These are phyloP conservation scores for Urocolius indicus DNA, from an alignment of 2,113 vertebrate genomes.

Conservation along the genomic window DNA sequence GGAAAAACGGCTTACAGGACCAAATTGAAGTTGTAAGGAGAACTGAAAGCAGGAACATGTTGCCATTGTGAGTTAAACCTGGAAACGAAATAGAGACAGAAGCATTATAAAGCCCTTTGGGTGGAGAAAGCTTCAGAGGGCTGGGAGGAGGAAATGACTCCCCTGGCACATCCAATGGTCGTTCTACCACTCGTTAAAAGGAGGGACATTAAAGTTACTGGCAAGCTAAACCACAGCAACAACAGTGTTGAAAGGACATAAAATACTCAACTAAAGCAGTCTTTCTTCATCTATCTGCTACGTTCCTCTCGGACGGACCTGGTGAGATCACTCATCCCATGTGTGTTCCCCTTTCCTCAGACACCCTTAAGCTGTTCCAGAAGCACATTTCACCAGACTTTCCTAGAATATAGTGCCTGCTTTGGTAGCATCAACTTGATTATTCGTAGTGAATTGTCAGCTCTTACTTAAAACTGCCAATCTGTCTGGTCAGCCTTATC, in stretches of 20 bases:
- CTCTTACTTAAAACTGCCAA: background rate
- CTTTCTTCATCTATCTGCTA: background rate
- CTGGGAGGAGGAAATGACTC: background rate
- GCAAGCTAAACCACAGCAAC: background rate
- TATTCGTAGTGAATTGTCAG: too few relatives aligned
- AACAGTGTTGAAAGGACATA: background rate
- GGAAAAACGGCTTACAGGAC: background rate
- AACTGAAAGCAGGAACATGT: constrained; percentile 1
- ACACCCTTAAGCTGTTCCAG: background rate
- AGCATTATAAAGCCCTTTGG: background rate
- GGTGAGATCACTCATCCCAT: background rate
- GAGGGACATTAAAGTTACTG: background rate
- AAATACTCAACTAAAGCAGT: background rate
- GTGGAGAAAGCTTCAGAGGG: background rate
- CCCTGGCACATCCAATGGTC: too few relatives aligned
- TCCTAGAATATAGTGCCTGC: background rate
- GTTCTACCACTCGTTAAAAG: accelerated
- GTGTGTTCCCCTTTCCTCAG: background rate
- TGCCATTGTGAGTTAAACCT: background rate
- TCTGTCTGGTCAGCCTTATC: background rate
- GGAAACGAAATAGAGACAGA: background rate
- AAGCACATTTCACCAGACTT: background rate
- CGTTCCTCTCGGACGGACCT: background rate
- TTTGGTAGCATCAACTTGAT: background rate
- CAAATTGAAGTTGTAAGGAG: background rate